phyloP scores from a whole-genome alignment of 2,797 vertebrate genomes.

The Rhinoraja longicauda region DNA sequence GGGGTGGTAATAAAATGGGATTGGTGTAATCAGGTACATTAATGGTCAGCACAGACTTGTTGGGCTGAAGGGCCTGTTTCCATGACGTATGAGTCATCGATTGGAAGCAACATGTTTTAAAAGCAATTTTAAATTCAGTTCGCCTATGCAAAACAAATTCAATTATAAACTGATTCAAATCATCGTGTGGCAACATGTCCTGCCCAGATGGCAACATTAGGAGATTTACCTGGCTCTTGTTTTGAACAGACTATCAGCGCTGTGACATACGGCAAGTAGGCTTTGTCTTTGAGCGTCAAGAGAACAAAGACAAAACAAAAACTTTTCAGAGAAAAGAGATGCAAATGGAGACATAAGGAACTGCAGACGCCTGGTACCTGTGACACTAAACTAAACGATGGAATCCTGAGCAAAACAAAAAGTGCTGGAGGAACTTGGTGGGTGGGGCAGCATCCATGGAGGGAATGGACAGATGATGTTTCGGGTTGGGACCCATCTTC shows the following conservation, averaged over 20 bases:
- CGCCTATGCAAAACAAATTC: neutral
- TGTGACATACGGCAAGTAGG: neutral
- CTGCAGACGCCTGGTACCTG: no score
- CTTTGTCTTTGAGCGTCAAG: neutral
- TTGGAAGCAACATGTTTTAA: neutral
- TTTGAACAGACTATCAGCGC: neutral
- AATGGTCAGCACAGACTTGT: no score
- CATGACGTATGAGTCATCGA: no score
- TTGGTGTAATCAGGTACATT: no score
- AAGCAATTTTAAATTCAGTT: neutral
- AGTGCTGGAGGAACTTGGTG: no score
- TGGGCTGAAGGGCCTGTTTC: no score
- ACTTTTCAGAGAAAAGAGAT: neutral
- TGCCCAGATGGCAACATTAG: neutral
- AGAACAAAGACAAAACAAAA: neutral
- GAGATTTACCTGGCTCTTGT: neutral
- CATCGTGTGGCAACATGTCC: neutral
- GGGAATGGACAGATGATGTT: no score
- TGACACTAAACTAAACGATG: no score
- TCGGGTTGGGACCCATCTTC: no score
- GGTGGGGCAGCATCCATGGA: no score
- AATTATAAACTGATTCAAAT: neutral
- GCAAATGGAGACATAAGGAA: neutral
- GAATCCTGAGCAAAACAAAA: no score
- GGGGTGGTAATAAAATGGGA: no score